Conservation (phyloP, 2,797 vertebrate species). For the Spinus olivaceus region DNA sequence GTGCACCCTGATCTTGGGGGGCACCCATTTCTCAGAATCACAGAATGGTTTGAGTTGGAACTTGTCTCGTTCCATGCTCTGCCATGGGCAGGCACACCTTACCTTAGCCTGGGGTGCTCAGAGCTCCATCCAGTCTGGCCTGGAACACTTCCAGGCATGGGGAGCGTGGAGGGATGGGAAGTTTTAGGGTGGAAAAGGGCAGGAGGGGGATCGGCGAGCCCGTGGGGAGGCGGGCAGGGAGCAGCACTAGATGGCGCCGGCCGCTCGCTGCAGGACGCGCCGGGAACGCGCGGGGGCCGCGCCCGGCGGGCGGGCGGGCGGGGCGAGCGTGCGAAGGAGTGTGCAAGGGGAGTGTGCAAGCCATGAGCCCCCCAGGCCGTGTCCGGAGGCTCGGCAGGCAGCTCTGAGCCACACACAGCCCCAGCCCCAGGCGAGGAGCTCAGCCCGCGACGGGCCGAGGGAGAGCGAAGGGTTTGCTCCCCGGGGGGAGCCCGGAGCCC, state of each 20-base stretch:
- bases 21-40: neutral
- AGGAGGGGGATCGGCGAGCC: neutral
- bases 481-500: neutral
- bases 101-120: neutral
- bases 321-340: neutral
- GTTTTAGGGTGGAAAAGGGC: neutral
- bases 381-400: neutral
- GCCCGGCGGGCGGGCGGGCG: neutral
- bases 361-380: neutral
- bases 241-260: constrained; percentile 55
- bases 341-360: neutral
- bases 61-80: neutral
- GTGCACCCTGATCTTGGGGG: rapidly evolving
- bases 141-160: neutral
- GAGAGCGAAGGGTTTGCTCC: neutral
- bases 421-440: neutral
- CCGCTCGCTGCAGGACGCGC: neutral
- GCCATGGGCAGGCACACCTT: neutral
- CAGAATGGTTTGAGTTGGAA: neutral
- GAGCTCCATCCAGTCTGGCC: neutral
- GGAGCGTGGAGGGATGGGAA: neutral
- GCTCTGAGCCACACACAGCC: neutral
- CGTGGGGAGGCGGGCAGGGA: neutral
- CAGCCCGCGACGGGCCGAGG: neutral
- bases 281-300: neutral